phyloP scores from a whole-genome alignment of 2,888 invertebrate genomes.

The Nemapogon koenigi region DNA sequence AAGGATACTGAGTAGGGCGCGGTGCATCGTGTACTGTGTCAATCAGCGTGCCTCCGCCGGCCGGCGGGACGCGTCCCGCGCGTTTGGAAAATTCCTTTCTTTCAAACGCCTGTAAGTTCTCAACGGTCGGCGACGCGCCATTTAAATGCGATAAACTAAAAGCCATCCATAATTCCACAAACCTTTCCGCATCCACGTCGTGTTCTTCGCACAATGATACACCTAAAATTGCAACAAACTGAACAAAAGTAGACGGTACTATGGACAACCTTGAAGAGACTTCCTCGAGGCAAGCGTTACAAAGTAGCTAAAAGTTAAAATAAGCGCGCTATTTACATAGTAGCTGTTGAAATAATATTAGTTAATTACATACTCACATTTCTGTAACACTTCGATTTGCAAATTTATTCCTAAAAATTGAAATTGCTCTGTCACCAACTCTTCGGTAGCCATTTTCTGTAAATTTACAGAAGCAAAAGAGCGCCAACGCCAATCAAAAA shows the following conservation, averaged over 20 bases:
- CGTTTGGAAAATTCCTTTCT: slow-evolving; percentile 69
- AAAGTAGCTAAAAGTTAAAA: slow-evolving; percentile 8
- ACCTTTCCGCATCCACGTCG: slow-evolving; percentile 69
- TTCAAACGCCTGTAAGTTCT: slow-evolving; percentile 67
- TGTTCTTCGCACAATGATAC: slow-evolving; percentile 71
- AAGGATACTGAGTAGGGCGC: slow-evolving; percentile 49
- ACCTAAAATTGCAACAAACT: no score
- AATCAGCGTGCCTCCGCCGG: no score
- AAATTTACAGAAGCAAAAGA: slow-evolving; percentile 18
- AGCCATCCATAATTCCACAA: slow-evolving; percentile 82
- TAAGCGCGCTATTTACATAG: slow-evolving; percentile 3
- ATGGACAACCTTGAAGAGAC: slow-evolving; percentile 48
- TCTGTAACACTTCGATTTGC: slow-evolving; percentile 56
- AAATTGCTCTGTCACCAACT: slow-evolving; percentile 68
- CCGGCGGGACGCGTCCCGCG: slow-evolving; percentile 32
- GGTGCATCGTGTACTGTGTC: slow-evolving; percentile 42
- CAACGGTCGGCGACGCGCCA: slow-evolving; percentile 67
- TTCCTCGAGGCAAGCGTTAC: slow-evolving; percentile 4
- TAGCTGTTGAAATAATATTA: slow-evolving; percentile 13
- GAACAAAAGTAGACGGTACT: background rate
- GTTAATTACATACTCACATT: slow-evolving; percentile 55
- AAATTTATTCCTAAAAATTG: slow-evolving; percentile 68
- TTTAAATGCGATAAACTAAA: slow-evolving; percentile 71
- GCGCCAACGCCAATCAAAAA: slow-evolving; percentile 35
- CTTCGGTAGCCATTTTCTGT: slow-evolving; percentile 62